Base-by-base conservation (phyloP, 1,140 invertebrate genomes). In the Trichoplusia ni region DNA sequence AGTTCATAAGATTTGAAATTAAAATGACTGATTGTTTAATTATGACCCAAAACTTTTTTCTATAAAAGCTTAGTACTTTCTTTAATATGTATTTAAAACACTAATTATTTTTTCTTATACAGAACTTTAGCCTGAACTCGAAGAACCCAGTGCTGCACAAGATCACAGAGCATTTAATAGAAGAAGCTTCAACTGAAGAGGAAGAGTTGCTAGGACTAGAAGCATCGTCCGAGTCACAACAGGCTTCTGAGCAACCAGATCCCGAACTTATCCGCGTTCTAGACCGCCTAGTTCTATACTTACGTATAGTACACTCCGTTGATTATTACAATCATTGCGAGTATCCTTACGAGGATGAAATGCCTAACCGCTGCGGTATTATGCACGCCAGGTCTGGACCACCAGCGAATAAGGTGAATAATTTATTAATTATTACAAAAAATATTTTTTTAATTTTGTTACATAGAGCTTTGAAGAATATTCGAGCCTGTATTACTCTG, bases 261-360 rank as follows among this genome's bases (percentile, higher is more conserved):
- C 93, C 67, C 64, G 90, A 72, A 90, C 92, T 76, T 89, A 92
- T 76, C 91, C 94, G 63, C 9, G 97, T 98, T 68, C 69, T 92
- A 21, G 93, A 94, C 80, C 90, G 95, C 27, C 92, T 99, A 33
- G 93, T 99, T 25, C 87, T 99, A 6, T 99, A 99, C 84, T 90
- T 99, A 65, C 94, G 99, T 27, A 94, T 99, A 38, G 99, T 99
- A 0, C 98, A 99, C 90, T 99, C 98, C 0, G 96, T 99, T 38
- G 99, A 99, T 90, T 99, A 98, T 83, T 99, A 99, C 85, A 99
- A 98, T 90, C 97, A 98, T 75, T 98, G 97, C 77, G 98, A 99
- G 79, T 99, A 99, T 92, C 97, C 98, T 0, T 99, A 99, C 82
- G 99, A 99, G 91, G 99, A 99, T 89, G 98, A 99, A 83, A 99